Evolutionary conservation across 2,888 invertebrate genomes (phyloP), one percentile per base, ranked within the genome.

Genomic region (Morpho helenor): DNA sequence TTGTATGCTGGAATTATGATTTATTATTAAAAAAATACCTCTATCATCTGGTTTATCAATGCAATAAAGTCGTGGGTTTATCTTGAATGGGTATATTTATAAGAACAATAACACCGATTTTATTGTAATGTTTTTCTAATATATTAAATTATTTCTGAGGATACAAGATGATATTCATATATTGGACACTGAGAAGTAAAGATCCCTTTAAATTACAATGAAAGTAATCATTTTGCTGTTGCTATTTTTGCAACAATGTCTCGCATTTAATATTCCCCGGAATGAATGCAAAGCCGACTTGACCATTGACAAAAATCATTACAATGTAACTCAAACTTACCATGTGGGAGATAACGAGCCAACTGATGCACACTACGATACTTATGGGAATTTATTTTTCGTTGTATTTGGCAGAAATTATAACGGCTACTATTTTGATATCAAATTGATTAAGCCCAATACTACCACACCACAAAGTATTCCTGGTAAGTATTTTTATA

Each of bases 351-450:
- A 81, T 23, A 75, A 72, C 0, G 74, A 74, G 49, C 85, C 87
- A 0, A 79, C 79, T 0, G 84, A 87, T 57, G 82, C 84, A 0
- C 85, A 87, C 61, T 87, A 74, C 50, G 87, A 87, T 61, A 70
- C 64, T 1, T 76, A 70, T 39, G 87, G 86, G 0, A 87, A 87
- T 66, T 66, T 87, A 43, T 87, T 88, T 64, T 88, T 74, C 44
- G 82, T 88, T 3, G 76, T 79, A 63, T 73, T 77, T 2, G 77
- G 75, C 39, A 70, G 67, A 52, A 76, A 76, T 49, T 66, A 67
- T 1, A 67, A 77, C 3, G 84, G 81, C 6, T 83, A 76, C 59
- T 76, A 71, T 59, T 87, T 79, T 52, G 77, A 86, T 63, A 71
- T 77, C 8, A 76, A 79, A 58, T 55, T 84, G 22, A 71, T 87